Percentiles rank a stretch among this genome's conserved stretches.
Evolutionary conservation across 2,113 vertebrate species (phyloP).

Genomic region (Miniopterus natalensis): DNA sequence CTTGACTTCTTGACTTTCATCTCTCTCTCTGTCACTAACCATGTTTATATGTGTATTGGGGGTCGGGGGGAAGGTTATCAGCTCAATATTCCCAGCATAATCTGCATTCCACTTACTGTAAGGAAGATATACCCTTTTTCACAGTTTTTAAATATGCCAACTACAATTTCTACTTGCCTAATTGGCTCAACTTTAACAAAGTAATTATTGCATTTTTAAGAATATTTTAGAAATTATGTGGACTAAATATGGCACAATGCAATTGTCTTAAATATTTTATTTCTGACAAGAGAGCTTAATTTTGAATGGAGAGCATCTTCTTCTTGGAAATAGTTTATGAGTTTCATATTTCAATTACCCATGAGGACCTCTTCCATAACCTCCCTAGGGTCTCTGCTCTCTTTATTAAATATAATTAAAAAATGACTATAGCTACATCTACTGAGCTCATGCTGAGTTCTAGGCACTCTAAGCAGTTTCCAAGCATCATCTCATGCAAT

Average conservation of each 20-base stretch:
- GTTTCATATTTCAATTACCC: slow-evolving; percentile 14
- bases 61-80: accelerated
- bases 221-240: background rate
- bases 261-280: slow-evolving; percentile 47
- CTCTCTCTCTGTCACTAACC: background rate
- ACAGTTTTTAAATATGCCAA: background rate
- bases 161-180: background rate
- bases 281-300: background rate
- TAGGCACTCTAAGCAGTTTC: background rate
- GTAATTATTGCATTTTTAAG: background rate
- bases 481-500: background rate
- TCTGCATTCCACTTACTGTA: background rate
- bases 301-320: background rate
- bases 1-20: background rate
- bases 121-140: background rate
- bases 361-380: background rate
- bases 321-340: background rate
- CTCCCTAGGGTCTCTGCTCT: background rate
- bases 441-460: background rate
- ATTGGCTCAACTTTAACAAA: background rate
- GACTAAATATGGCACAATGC: background rate
- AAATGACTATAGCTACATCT: background rate
- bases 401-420: background rate
- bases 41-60: background rate
- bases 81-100: background rate